These are phyloP conservation scores for Microctenopoma lineatum DNA, from an alignment of 2,797 vertebrate genomes.

Conservation along the genomic window DNA sequence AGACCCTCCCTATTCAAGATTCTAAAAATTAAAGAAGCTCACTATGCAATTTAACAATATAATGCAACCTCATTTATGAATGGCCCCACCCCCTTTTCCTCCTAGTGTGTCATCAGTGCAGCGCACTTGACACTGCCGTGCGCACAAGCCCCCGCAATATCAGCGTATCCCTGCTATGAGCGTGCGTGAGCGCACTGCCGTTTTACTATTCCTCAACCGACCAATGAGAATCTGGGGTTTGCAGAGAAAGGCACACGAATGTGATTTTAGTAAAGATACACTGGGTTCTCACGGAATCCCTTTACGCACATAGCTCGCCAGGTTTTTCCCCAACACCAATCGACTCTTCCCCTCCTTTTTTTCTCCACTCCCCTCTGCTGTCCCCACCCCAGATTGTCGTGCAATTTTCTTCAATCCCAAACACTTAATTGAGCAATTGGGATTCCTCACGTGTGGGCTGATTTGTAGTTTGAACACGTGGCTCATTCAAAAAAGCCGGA, in stretches of 20 bases:
- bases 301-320: constrained; percentile 77
- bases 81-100: constrained; percentile 67
- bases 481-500: constrained; percentile 96
- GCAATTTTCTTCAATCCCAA: constrained; percentile 84
- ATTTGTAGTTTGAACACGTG: constrained; percentile 99
- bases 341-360: constrained; percentile 75
- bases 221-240: constrained; percentile 80
- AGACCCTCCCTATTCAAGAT: constrained; percentile 27
- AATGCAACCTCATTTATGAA: constrained; percentile 72
- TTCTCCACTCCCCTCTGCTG: constrained; percentile 71
- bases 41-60: constrained; percentile 58
- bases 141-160: constrained; percentile 67
- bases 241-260: constrained; percentile 80
- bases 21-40: constrained; percentile 29
- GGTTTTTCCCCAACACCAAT: constrained; percentile 74
- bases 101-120: constrained; percentile 58
- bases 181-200: constrained; percentile 71
- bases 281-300: constrained; percentile 82
- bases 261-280: constrained; percentile 80
- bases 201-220: constrained; percentile 77
- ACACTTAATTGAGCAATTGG: constrained; percentile 95
- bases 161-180: constrained; percentile 67
- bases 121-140: constrained; percentile 64
- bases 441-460: constrained; percentile 98
- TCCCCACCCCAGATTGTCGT: constrained; percentile 81